Percentiles rank a stretch among this genome's conserved stretches.
phyloP scores from a whole-genome alignment of 2,113 vertebrate genomes.

The Phoxinus phoxinus region DNA sequence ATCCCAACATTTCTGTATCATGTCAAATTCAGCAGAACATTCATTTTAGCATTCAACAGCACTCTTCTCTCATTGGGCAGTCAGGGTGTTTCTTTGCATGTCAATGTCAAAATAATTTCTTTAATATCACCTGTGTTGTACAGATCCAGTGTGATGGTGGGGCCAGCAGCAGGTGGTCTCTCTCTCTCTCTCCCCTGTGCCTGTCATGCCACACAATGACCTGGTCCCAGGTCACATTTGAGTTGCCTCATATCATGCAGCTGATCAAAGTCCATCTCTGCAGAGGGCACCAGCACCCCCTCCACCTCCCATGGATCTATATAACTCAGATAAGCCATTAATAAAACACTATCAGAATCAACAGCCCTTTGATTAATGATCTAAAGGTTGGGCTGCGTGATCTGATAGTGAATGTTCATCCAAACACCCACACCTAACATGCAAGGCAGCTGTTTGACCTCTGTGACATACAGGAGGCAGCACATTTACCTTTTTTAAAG shows the following conservation, averaged over 20 bases:
- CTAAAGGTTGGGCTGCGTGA: conserved; percentile 40
- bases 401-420: conserved; percentile 33
- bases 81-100: background rate
- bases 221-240: conserved; percentile 17
- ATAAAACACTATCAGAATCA: conserved; percentile 49
- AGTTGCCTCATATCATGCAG: conserved; percentile 37
- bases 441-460: background rate
- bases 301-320: conserved; percentile 30
- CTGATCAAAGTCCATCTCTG: conserved; percentile 42
- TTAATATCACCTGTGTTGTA: conserved; percentile 11
- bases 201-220: conserved; percentile 21
- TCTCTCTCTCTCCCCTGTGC: background rate
- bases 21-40: conserved; percentile 18
- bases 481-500: background rate
- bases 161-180: conserved; percentile 1
- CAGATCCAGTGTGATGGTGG: background rate
- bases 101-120: background rate
- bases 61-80: background rate
- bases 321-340: conserved; percentile 50
- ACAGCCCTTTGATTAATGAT: conserved; percentile 50
- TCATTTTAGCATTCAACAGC: background rate
- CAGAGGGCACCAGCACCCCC: conserved; percentile 17
- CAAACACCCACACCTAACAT: background rate
- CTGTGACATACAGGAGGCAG: background rate
- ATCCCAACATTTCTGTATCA: background rate